Evolutionary conservation across 1,140 invertebrate species (phyloP), one percentile per base, ranked within the genome.

Genomic region (Drosophila yakuba): DNA sequence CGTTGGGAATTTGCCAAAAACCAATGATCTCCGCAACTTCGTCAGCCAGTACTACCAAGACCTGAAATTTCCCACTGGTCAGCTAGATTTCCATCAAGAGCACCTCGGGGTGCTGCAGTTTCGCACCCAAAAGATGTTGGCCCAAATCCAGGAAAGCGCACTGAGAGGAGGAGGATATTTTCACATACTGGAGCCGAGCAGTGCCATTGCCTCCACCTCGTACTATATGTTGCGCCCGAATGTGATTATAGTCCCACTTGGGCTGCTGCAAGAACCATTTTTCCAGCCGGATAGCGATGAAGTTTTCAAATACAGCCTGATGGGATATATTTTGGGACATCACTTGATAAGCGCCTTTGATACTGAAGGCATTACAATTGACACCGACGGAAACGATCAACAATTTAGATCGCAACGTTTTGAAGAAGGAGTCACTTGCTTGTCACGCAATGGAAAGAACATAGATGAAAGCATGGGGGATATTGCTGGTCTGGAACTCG

Each of bases 401-500:
- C 4, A 4, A 20, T 44, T 44, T 6, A 20, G 11, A 3, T 52
- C 44, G 2, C n/a, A 36, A 0, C 50, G 23, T 0, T 82, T 63
- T 28, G 41, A 41, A 6, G 51, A 32, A 0, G 71, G 20, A 8
- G 6, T 76, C 8, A 56, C 60, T 28, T 91, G 89, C 45, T 20
- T 91, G 3, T 51, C 60, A 4, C 54, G 15, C 10, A 32, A 67
- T 12, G 54, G 74, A 36, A 76, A 67, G 6, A 74, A 69, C 47
- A n/a, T 91, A 2, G 50, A 75, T 32, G 89, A 90, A 23, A 76
- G 76, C 5, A 45, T 79, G 4, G 83, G 83, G 2, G 89, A 91
- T 39, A 63, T 85, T 3, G 60, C 60, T 0, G 89, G 86, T 3
- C 39, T 90, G 3, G 52, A 71, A 10, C 55, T 80, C 6, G 80